These are phyloP conservation scores for Saccopteryx leptura DNA, from an alignment of 2,113 vertebrate species.

Conservation along the genomic window DNA sequence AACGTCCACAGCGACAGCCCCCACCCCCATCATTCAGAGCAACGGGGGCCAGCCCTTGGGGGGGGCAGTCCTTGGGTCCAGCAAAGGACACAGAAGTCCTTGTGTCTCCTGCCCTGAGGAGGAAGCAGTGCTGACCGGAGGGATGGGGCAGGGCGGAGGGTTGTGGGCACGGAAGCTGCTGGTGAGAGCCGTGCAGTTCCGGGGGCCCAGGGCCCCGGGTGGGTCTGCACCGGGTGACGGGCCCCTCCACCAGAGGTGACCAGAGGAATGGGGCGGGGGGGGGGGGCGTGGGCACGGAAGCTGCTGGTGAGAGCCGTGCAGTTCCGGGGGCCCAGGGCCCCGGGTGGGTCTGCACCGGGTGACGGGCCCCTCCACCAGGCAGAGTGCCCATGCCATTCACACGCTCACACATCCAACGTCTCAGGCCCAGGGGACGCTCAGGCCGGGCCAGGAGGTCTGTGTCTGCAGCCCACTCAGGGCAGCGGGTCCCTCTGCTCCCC, in stretches of 20 bases:
- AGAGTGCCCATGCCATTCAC: fast-evolving
- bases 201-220: fast-evolving
- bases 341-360: fast-evolving
- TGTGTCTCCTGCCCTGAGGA: fast-evolving
- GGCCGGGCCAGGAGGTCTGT: fast-evolving
- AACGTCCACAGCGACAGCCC: fast-evolving
- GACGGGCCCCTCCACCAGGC: background rate
- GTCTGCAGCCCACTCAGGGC: background rate
- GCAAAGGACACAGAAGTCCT: background rate
- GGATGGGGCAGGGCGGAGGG: fast-evolving
- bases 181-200: fast-evolving
- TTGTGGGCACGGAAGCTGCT: fast-evolving
- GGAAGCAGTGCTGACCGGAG: background rate
- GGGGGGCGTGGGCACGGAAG: fast-evolving
- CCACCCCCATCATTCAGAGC: fast-evolving
- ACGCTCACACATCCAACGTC: fast-evolving
- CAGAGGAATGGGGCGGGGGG: fast-evolving
- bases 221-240: fast-evolving
- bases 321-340: fast-evolving
- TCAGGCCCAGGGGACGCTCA: fast-evolving
- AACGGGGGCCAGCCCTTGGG: too few species aligned
- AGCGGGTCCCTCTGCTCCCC: background rate
- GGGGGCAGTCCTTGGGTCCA: background rate
- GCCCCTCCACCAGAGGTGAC: background rate
- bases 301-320: fast-evolving